Evolutionary conservation across 2,797 vertebrate genomes (phyloP).

Genomic region (Poecilia wingei): DNA sequence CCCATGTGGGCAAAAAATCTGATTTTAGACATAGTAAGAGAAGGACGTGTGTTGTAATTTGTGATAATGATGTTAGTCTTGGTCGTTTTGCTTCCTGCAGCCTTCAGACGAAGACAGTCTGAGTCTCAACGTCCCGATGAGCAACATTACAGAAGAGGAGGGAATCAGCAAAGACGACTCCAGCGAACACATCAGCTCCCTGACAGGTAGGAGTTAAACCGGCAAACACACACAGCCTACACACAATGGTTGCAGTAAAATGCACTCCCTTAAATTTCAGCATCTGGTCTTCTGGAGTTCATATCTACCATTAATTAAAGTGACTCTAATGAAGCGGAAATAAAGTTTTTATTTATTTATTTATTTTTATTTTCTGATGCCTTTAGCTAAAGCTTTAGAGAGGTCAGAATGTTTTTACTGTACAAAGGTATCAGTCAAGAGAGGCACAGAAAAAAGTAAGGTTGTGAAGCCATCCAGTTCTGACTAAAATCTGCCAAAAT

Average conservation of each 20-base stretch:
- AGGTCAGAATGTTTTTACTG: neutral
- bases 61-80: neutral
- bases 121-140: constrained; percentile 91
- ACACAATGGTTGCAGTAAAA: neutral
- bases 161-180: constrained; percentile 86
- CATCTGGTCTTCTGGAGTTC: neutral
- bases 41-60: neutral
- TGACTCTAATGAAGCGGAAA: neutral
- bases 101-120: constrained; percentile 93
- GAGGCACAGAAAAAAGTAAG: neutral
- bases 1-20: neutral
- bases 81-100: constrained; percentile 62
- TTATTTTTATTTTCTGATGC: neutral
- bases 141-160: constrained; percentile 91
- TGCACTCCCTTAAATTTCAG: neutral
- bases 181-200: constrained; percentile 82
- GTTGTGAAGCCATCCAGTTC: no score
- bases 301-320: neutral
- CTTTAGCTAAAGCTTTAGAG: neutral
- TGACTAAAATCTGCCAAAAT: neutral
- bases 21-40: neutral
- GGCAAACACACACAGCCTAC: neutral
- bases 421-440: neutral
- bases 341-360: neutral
- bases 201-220: constrained; percentile 82